Conservation (phyloP, 1,140 invertebrate genomes). For the Brachionus plicatilis region DNA sequence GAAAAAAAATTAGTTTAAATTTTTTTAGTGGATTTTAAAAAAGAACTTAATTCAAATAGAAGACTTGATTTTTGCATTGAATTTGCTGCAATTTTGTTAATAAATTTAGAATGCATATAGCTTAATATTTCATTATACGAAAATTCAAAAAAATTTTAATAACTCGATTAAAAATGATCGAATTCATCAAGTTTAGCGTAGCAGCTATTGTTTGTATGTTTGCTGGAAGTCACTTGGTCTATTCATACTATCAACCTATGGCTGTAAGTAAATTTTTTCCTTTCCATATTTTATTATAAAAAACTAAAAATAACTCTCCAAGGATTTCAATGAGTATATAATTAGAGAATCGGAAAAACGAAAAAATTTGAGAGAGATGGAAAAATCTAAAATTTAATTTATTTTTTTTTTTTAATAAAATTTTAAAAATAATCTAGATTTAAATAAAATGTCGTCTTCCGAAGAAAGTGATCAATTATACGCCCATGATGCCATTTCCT, state of each 20-base stretch:
- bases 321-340: slow-evolving; percentile 24
- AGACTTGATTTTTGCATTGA: background rate
- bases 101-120: background rate
- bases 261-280: background rate
- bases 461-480: background rate
- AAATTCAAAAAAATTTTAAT: background rate
- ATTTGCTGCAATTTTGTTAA: background rate
- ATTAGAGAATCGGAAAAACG: slow-evolving; percentile 1
- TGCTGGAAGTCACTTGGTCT: slow-evolving; percentile 7
- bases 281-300: background rate
- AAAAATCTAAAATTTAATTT: slow-evolving; percentile 1
- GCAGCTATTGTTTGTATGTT: slow-evolving; percentile 29
- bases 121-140: background rate
- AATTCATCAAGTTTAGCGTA: slow-evolving; percentile 33
- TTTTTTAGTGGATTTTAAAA: too few species aligned
- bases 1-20: too few species aligned
- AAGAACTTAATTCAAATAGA: too few species aligned
- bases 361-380: background rate
- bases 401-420: background rate
- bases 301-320: background rate
- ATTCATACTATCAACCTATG: slow-evolving; percentile 32
- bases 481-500: background rate
- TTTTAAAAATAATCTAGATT: background rate
- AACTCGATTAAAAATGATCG: background rate
- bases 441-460: slow-evolving; percentile 17